phyloP scores from a whole-genome alignment of 1,140 invertebrate species.

The Drosophila trapezifrons region DNA sequence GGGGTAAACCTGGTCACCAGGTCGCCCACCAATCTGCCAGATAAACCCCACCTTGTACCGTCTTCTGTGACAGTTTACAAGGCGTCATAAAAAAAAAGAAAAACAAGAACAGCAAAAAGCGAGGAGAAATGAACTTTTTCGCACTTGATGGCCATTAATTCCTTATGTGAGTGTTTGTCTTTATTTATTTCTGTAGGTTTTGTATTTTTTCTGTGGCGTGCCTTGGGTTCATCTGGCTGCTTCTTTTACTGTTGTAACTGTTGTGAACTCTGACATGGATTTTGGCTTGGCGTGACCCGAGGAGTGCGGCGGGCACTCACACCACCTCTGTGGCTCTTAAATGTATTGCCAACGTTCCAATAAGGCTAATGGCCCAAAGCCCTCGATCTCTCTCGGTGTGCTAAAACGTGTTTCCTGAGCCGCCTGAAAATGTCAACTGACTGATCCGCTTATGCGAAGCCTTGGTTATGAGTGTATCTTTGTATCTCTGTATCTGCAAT shows the following conservation, averaged over 20 bases:
- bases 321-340: neutral
- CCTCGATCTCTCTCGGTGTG: conserved; percentile 19
- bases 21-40: conserved; percentile 29
- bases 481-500: conserved; percentile 42
- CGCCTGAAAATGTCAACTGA: conserved; percentile 52
- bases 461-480: conserved; percentile 44
- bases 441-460: conserved; percentile 46
- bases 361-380: conserved; percentile 40
- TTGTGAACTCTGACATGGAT: conserved; percentile 56
- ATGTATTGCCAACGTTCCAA: conserved; percentile 19
- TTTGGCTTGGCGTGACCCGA: conserved; percentile 34
- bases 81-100: conserved; percentile 23
- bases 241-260: conserved; percentile 39
- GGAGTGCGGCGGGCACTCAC: conserved; percentile 1
- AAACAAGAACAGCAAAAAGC: conserved; percentile 13
- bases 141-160: conserved; percentile 72
- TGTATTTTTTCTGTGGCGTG: conserved; percentile 60
- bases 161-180: conserved; percentile 30
- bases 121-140: conserved; percentile 63
- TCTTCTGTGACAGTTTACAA: conserved; percentile 54
- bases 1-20: conserved; percentile 36
- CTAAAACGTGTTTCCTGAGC: conserved; percentile 37
- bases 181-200: conserved; percentile 6
- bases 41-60: conserved; percentile 24
- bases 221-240: conserved; percentile 35